These are phyloP conservation scores for Emydocephalus ijimae DNA, from an alignment of 2,113 vertebrate species.

Conservation along the genomic window DNA sequence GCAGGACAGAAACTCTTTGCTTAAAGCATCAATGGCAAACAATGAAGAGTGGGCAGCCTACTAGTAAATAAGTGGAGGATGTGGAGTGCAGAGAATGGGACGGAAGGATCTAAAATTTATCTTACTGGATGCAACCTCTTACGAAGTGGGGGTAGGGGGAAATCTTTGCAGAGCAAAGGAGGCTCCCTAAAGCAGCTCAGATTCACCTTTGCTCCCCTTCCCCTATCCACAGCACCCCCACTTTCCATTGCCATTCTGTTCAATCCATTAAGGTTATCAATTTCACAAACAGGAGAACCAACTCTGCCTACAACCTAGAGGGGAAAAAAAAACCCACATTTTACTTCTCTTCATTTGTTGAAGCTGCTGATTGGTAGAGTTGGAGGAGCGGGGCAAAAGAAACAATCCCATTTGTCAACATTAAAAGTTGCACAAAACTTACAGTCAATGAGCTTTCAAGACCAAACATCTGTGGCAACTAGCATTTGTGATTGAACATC, in stretches of 20 bases:
- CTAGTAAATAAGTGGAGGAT: neutral
- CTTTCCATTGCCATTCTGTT: neutral
- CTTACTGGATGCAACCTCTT: neutral
- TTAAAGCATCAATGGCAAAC: neutral
- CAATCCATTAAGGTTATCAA: neutral
- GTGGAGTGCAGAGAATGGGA: too few relatives aligned
- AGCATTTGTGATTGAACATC: accelerated
- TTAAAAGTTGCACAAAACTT: neutral
- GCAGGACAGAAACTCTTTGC: neutral
- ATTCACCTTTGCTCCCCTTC: neutral
- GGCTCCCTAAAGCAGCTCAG: neutral
- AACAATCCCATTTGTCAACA: neutral
- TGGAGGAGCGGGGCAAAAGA: neutral
- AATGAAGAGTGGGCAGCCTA: neutral
- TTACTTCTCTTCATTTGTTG: neutral
- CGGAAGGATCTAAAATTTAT: accelerated
- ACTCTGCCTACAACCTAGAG: neutral
- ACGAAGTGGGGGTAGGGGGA: neutral
- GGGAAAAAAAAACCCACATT: neutral
- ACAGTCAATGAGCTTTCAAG: neutral
- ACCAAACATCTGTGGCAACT: neutral
- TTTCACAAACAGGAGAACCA: neutral
- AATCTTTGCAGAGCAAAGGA: neutral
- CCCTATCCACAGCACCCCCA: accelerated
- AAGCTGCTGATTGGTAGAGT: neutral